Evolutionary conservation across 2,113 vertebrate genomes (phyloP).

Genomic region (Poecile atricapillus): DNA sequence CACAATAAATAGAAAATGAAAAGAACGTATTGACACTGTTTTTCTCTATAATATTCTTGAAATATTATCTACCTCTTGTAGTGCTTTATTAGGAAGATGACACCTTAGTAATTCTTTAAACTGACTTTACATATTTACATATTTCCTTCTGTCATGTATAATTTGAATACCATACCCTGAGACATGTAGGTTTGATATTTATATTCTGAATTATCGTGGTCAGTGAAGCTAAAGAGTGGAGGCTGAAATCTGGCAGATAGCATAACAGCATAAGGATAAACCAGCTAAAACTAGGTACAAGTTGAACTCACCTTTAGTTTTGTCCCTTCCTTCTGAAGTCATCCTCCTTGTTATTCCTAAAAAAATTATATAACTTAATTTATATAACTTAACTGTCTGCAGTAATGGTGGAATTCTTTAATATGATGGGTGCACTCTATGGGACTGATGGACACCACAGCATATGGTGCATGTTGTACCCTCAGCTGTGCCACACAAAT

Average conservation of each 20-base stretch:
- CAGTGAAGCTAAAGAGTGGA: background rate
- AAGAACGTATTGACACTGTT: background rate
- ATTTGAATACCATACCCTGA: background rate
- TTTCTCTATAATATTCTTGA: background rate
- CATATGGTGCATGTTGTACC: fast-evolving
- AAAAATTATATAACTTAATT: background rate
- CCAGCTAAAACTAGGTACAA: background rate
- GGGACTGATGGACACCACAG: background rate
- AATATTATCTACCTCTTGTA: background rate
- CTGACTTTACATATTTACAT: background rate
- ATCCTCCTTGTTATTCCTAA: background rate
- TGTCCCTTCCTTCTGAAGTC: background rate
- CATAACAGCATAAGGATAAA: background rate
- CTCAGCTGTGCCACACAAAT: background rate
- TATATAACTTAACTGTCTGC: background rate
- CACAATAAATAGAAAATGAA: background rate
- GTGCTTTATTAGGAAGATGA: background rate
- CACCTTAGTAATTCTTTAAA: background rate
- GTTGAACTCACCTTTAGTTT: background rate
- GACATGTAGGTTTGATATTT: background rate
- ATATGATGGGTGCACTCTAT: background rate
- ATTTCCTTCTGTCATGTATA: background rate
- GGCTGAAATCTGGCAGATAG: background rate
- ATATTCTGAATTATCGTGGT: background rate
- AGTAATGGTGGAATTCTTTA: background rate